A percentile compares a stretch with the other conserved stretches of the same genome.
phyloP scores from a whole-genome alignment of 2,888 invertebrate genomes.

The Eudasyphora cyanicolor region DNA sequence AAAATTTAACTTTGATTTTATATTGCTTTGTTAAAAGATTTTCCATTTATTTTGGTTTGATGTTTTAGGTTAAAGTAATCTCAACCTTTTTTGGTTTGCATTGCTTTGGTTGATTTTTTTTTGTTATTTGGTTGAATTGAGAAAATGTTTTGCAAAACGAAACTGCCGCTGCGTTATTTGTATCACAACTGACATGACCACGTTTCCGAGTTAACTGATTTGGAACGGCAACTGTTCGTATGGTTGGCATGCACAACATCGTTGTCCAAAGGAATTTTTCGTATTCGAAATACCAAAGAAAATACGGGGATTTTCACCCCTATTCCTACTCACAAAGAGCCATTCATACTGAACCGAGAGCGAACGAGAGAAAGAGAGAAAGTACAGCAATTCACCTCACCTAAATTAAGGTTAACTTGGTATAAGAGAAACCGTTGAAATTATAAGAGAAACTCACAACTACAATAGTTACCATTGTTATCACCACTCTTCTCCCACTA shows the following conservation, averaged over 20 bases:
- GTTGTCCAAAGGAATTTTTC: conserved; percentile 62
- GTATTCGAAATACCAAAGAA: conserved; percentile 31
- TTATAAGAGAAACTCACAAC: not conserved
- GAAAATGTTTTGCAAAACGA: conserved; percentile 63
- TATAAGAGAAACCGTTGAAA: not conserved
- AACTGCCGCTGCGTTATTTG: conserved; percentile 70
- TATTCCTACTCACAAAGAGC: conserved; percentile 41
- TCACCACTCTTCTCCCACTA: not conserved
- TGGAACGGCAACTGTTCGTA: conserved; percentile 70
- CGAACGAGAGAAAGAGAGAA: not conserved
- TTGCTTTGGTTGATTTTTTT: conserved; percentile 1
- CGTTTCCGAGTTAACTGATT: conserved; percentile 80
- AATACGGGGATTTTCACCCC: conserved; percentile 43
- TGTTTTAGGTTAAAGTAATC: conserved; percentile 11
- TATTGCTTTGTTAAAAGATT: not conserved
- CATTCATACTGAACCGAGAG: not conserved
- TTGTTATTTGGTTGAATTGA: conserved; percentile 11
- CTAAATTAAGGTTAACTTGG: not conserved
- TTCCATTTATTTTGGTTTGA: not conserved
- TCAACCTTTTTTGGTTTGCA: not conserved
- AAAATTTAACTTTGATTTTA: not conserved
- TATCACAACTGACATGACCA: conserved; percentile 77
- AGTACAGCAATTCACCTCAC: not conserved
- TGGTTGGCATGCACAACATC: conserved; percentile 48
- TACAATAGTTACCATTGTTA: not conserved